Conservation (phyloP, 1,140 invertebrate genomes). For the Drosophila truncata region DNA sequence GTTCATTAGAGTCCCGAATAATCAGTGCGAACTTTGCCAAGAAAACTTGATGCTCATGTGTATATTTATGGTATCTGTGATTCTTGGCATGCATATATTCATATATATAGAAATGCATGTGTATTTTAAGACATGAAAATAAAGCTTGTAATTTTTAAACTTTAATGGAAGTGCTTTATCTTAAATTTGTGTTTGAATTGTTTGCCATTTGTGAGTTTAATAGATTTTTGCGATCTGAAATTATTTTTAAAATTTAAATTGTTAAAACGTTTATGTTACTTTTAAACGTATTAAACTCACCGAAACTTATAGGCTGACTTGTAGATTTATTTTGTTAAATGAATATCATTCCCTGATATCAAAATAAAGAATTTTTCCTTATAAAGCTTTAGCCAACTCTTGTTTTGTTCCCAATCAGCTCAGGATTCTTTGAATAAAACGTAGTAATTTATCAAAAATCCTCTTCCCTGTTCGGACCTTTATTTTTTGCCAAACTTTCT, state of each 20-base stretch:
- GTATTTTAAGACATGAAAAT: neutral
- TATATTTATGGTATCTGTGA: neutral
- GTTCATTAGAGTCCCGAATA: constrained; percentile 37
- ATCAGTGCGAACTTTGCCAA: constrained; percentile 28
- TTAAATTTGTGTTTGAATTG: neutral
- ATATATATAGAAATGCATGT: neutral
- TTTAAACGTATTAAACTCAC: too few relatives aligned
- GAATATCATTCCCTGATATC: neutral
- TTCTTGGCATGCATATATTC: neutral
- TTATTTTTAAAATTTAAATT: neutral
- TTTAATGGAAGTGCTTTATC: neutral
- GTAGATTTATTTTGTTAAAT: too few relatives aligned
- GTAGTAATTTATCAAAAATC: constrained; percentile 5
- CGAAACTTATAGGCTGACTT: too few relatives aligned
- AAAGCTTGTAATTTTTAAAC: neutral
- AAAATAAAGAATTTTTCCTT: neutral
- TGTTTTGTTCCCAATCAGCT: neutral
- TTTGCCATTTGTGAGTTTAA: neutral
- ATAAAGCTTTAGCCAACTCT: too few relatives aligned
- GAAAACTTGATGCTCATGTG: constrained; percentile 1
- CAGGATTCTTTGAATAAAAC: neutral
- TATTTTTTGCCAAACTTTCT: constrained; percentile 8
- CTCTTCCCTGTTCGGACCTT: neutral
- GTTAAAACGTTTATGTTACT: neutral
- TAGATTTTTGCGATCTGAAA: neutral